phyloP scores from a whole-genome alignment of 2,797 vertebrate species.

The Sebastes minor region DNA sequence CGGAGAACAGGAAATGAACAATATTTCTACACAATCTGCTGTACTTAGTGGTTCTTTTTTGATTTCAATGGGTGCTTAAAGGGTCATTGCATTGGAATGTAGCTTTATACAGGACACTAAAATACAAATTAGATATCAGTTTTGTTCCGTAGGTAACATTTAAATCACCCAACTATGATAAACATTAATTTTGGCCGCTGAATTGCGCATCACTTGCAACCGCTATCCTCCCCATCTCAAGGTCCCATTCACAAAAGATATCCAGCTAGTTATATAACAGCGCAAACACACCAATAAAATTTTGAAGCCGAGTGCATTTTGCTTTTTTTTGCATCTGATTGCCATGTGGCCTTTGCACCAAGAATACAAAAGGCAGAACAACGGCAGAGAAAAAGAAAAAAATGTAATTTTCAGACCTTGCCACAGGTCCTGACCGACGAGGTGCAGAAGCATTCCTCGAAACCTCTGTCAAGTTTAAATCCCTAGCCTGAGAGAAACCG shows the following conservation, averaged over 20 bases:
- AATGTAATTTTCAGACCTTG: background rate
- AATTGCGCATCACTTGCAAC: background rate
- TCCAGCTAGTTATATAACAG: background rate
- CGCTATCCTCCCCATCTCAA: too few relatives aligned
- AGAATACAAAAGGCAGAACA: background rate
- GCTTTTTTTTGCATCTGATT: background rate
- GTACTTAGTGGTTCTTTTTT: too few relatives aligned
- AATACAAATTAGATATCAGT: too few relatives aligned
- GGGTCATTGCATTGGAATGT: too few relatives aligned
- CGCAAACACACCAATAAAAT: background rate
- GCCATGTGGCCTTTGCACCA: background rate
- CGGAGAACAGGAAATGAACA: background rate
- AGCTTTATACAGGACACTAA: too few relatives aligned
- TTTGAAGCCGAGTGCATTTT: background rate
- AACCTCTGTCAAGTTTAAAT: too few relatives aligned
- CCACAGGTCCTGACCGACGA: background rate
- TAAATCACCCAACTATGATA: too few relatives aligned
- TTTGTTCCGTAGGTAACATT: too few relatives aligned
- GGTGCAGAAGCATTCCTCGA: background rate
- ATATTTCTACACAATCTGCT: too few relatives aligned
- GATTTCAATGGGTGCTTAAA: too few relatives aligned
- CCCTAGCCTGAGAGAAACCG: too few relatives aligned
- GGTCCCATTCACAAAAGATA: background rate
- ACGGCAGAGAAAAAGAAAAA: background rate
- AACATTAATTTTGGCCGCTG: too few relatives aligned